Conservation (phyloP, 2,797 vertebrate genomes). For the Salmo trutta region DNA sequence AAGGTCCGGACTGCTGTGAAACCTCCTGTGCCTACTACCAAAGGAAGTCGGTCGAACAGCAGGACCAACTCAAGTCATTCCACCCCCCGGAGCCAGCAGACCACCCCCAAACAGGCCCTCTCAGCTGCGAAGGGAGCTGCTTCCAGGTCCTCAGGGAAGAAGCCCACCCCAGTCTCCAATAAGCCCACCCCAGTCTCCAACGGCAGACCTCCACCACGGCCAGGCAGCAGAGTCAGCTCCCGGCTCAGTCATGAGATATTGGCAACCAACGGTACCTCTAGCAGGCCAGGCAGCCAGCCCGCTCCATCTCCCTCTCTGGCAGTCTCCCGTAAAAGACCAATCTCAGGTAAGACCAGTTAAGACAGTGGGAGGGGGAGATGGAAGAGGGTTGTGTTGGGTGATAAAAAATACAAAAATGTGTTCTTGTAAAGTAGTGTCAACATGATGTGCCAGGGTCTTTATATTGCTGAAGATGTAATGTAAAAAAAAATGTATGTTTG, state of each 20-base stretch:
- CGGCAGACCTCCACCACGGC: constrained; percentile 73
- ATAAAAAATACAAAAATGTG: too few relatives aligned
- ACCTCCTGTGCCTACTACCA: constrained; percentile 70
- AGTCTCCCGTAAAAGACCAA: constrained; percentile 79
- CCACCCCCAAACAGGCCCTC: constrained; percentile 64
- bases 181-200: constrained; percentile 46
- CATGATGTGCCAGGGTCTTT: too few relatives aligned
- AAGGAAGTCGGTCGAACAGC: constrained; percentile 72
- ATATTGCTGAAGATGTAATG: too few relatives aligned
- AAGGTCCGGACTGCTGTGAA: constrained; percentile 79
- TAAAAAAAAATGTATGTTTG: too few relatives aligned
- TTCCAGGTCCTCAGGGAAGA: constrained; percentile 62
- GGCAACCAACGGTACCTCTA: constrained; percentile 60
- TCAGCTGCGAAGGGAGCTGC: too few relatives aligned
- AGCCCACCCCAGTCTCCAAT: constrained; percentile 51
- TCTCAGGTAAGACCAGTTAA: constrained; percentile 70
- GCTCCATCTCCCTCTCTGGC: constrained; percentile 69
- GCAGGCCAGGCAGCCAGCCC: constrained; percentile 26
- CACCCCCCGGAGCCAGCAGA: constrained; percentile 74
- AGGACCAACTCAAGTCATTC: constrained; percentile 71
- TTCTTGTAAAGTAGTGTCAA: too few relatives aligned
- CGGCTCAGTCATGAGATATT: constrained; percentile 78
- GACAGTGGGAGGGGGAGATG: too few relatives aligned
- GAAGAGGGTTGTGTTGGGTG: too few relatives aligned
- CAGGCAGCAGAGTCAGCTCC: constrained; percentile 72